Base-by-base conservation (phyloP, 2,113 vertebrate genomes). In the Catagonus wagneri region DNA sequence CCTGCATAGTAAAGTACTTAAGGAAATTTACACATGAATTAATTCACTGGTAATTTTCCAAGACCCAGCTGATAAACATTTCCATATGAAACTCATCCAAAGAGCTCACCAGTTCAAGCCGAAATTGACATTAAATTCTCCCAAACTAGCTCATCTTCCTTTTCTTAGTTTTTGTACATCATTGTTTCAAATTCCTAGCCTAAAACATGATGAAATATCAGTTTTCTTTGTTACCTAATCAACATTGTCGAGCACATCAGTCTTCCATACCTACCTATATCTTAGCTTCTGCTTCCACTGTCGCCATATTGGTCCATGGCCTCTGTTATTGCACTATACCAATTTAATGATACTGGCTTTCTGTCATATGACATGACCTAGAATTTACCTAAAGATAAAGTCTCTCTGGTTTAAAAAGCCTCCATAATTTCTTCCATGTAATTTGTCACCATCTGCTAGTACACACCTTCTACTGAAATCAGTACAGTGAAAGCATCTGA, bases 1-100 rank as follows among this genome's bases (percentile, higher is more conserved):
- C 32, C 74, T 94, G 10, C 58, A 90, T 39, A 93, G 92, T 54
- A 60, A 90, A 83, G 9, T 54, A 66, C 34, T 84, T 58, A 83
- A 8, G 14, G 3, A 94, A 74, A 9, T 71, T 85, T 32, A 65
- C 44, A 58, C 2, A 6, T 52, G n/a, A 76, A 89, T 74, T 68
- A 68, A 71, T 94, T 94, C 6, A 86, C 19, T 15, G 4, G 29
- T 65, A 19, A 89, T 84, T 94, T 93, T 27, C 34, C 44, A 91
- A 85, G 4, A 76, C 50, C 19, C 78, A 74, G 14, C 13, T 89
- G 50, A 89, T 68, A 88, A 93, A 66, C 1, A 79, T 74, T 74
- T 93, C 29, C 15, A 69, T 14, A 68, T 74, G 36, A 90, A 91
- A 84, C 2, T 56, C n/a, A 81, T 56, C 36, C n/a, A 58, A 14